Conservation (phyloP, 2,113 vertebrate genomes). For the Microcebus ravelobensis region DNA sequence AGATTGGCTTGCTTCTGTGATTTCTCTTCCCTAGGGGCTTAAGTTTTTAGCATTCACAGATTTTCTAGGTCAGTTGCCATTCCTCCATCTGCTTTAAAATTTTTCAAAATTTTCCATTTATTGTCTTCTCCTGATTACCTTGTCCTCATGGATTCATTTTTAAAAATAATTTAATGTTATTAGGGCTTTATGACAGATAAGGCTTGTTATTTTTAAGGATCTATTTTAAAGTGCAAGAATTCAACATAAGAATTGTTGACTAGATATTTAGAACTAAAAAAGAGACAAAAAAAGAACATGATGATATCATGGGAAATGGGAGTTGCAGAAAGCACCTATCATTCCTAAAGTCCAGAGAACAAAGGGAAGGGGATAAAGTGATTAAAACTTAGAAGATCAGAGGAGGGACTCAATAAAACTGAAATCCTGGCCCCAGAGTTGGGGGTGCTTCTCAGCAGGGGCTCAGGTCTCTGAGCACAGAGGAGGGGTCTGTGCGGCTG, state of each 20-base stretch:
- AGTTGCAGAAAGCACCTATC: neutral
- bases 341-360: neutral
- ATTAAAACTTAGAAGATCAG: neutral
- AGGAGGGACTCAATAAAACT: neutral
- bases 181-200: neutral
- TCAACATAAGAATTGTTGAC: neutral
- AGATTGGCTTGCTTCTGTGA: neutral
- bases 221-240: neutral
- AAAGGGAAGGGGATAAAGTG: neutral
- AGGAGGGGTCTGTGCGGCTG: neutral
- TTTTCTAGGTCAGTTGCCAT: neutral
- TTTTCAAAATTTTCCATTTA: constrained; percentile 3
- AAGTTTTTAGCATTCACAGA: neutral
- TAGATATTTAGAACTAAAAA: neutral
- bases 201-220: neutral
- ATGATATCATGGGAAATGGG: neutral
- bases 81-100: neutral
- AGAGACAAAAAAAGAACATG: neutral
- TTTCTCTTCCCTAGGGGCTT: neutral
- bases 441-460: neutral
- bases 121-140: neutral
- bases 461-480: neutral
- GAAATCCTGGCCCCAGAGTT: neutral
- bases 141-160: neutral
- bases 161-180: neutral